Percentiles rank a stretch among this genome's conserved stretches.
These are phyloP conservation scores for Gobio occitaniae DNA, from an alignment of 2,797 vertebrate genomes.

Conservation along the genomic window DNA sequence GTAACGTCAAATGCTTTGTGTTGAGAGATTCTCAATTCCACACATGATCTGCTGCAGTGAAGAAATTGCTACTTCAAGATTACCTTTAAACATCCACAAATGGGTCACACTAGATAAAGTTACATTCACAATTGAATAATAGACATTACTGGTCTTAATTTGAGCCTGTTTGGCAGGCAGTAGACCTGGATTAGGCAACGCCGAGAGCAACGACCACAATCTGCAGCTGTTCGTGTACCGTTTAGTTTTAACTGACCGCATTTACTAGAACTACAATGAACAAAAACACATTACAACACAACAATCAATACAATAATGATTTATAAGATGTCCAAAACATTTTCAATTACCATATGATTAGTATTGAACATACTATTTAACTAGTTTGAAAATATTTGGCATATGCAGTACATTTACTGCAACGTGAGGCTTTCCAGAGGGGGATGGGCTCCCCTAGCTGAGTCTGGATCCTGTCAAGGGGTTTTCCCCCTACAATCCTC, in stretches of 20 bases:
- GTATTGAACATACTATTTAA: background rate
- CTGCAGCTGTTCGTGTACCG: constrained; percentile 20
- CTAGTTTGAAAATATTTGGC: background rate
- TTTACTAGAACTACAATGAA: background rate
- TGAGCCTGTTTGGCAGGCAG: constrained; percentile 22
- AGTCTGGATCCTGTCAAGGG: background rate
- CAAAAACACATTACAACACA: background rate
- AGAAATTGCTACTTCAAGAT: background rate
- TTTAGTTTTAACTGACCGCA: background rate
- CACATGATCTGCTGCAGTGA: background rate
- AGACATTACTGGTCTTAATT: constrained; percentile 18
- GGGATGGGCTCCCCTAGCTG: background rate
- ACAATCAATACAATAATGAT: background rate
- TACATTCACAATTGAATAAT: constrained; percentile 3
- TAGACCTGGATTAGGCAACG: background rate
- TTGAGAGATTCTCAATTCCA: background rate
- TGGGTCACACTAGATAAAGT: background rate
- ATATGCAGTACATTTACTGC: background rate
- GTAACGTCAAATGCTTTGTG: background rate
- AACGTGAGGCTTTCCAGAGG: background rate
- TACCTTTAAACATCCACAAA: background rate
- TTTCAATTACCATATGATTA: background rate
- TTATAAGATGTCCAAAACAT: background rate
- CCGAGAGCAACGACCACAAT: background rate
- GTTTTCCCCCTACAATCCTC: background rate